Evolutionary conservation across 2,113 vertebrate species (phyloP).

Genomic region (Anseranas semipalmata): DNA sequence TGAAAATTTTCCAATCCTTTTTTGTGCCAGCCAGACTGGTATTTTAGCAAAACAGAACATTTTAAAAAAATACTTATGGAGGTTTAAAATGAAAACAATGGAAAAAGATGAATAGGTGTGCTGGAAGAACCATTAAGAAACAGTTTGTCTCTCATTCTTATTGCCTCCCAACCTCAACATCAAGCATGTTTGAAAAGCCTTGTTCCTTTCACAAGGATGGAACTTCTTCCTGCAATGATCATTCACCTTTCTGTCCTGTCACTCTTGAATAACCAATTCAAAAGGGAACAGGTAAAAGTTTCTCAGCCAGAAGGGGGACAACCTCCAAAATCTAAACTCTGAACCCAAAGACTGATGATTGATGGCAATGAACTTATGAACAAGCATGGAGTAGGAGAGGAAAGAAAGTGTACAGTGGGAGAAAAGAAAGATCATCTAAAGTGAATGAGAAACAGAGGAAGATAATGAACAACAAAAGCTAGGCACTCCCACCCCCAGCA

Average conservation of each 20-base stretch:
- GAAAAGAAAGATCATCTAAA: background rate
- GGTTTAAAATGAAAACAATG: background rate
- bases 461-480: background rate
- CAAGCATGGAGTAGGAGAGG: background rate
- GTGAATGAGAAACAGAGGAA: background rate
- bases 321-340: background rate
- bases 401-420: background rate
- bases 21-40: background rate
- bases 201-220: background rate
- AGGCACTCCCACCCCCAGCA: accelerated
- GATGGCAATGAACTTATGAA: background rate
- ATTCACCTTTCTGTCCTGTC: background rate
- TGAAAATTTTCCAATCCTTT: background rate
- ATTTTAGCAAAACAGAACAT: background rate
- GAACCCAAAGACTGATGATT: background rate
- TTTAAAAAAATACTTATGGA: background rate
- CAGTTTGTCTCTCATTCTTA: background rate
- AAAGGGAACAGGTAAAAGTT: background rate
- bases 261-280: background rate
- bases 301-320: background rate
- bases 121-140: background rate
- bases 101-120: background rate
- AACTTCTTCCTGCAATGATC: background rate
- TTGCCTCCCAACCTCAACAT: background rate
- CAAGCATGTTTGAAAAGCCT: background rate